Conservation (phyloP, 1,140 invertebrate species). For the Anoplolepis gracilipes region DNA sequence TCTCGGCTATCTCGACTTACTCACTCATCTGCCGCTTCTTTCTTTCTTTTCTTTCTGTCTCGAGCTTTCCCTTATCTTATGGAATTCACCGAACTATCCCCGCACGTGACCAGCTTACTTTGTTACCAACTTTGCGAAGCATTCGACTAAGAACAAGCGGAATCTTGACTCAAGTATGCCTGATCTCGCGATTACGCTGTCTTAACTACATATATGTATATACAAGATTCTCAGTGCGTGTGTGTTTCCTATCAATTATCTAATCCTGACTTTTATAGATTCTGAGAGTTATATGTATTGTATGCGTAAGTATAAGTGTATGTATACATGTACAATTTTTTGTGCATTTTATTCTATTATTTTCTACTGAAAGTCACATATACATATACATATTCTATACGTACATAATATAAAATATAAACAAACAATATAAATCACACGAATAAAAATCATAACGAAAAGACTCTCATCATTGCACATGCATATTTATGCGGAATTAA, state of each 20-base stretch:
- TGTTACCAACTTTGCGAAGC: conserved; percentile 38
- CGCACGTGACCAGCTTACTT: conserved; percentile 74
- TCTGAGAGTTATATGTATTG: not conserved
- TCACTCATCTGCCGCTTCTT: conserved; percentile 42
- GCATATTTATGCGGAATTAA: not conserved
- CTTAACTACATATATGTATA: not conserved
- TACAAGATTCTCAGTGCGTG: not conserved
- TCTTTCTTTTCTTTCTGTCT: conserved; percentile 26
- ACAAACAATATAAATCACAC: too few relatives aligned
- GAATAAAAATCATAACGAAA: not conserved
- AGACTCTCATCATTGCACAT: not conserved
- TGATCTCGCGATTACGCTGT: conserved; percentile 25
- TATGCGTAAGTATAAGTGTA: not conserved
- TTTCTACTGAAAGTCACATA: not conserved
- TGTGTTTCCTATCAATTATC: conserved; percentile 1
- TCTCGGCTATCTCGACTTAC: conserved; percentile 67
- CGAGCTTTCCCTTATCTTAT: conserved; percentile 27
- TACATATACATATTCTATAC: too few relatives aligned
- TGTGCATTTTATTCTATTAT: not conserved
- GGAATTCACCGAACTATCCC: conserved; percentile 61
- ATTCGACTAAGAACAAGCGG: conserved; percentile 53
- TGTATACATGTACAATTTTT: not conserved
- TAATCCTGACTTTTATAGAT: not conserved
- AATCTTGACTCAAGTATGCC: conserved; percentile 39
- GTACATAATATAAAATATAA: too few relatives aligned